Percentiles rank a stretch among this genome's conserved stretches.
phyloP scores from a whole-genome alignment of 2,888 invertebrate genomes.

The Gymnocheta viridis region DNA sequence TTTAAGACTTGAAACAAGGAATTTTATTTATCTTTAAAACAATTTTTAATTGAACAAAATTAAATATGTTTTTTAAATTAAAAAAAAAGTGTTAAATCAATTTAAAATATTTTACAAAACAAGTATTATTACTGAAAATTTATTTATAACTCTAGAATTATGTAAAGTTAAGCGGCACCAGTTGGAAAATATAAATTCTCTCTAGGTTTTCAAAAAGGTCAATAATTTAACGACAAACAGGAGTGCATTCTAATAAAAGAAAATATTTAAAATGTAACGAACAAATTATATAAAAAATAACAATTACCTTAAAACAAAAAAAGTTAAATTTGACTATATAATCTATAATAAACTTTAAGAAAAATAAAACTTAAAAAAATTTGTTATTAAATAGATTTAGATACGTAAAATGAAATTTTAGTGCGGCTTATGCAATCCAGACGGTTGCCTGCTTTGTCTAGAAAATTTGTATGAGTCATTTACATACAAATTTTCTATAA shows the following conservation, averaged over 20 bases:
- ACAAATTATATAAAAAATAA: slow-evolving; percentile 37
- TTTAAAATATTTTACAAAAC: not conserved
- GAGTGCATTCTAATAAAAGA: slow-evolving; percentile 60
- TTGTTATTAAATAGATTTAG: slow-evolving; percentile 53
- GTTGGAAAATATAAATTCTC: not conserved
- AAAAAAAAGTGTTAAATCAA: not conserved
- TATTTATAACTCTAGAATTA: slow-evolving; percentile 4
- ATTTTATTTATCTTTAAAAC: slow-evolving; percentile 34
- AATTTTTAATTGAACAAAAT: not conserved
- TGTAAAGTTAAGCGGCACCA: not conserved
- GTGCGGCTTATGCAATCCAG: not conserved
- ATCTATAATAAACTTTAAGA: slow-evolving; percentile 75
- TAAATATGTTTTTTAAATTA: not conserved
- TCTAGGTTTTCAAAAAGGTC: slow-evolving; percentile 54
- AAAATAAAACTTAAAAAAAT: slow-evolving; percentile 57
- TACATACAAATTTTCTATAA: not conserved
- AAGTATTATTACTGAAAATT: not conserved
- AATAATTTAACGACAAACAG: slow-evolving; percentile 39
- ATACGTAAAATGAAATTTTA: slow-evolving; percentile 47
- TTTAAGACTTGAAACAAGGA: slow-evolving; percentile 54
- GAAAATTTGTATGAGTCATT: not conserved
- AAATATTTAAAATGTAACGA: slow-evolving; percentile 42
- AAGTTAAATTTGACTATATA: slow-evolving; percentile 81
- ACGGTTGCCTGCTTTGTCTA: not conserved
- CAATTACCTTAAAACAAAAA: slow-evolving; percentile 58